Evolutionary conservation across 2,113 vertebrate genomes (phyloP).

Genomic region (Sorex araneus): DNA sequence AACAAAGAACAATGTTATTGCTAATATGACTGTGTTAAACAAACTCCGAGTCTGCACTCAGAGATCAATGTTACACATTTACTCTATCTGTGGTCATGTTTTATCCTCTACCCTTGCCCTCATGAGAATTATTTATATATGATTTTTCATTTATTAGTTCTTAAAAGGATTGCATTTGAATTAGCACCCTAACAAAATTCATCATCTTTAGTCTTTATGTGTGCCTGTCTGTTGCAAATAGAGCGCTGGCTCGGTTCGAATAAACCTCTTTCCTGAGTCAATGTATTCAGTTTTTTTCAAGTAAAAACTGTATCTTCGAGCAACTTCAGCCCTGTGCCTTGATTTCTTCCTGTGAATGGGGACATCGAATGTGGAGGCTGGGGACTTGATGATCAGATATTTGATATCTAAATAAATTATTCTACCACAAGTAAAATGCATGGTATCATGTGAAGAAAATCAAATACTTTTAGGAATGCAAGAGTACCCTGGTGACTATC

Average conservation of each 20-base stretch:
- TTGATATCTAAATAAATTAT: conserved; percentile 55
- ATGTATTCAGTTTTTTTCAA: background rate
- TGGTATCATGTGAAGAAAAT: conserved; percentile 42
- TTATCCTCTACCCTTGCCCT: background rate
- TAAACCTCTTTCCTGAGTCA: background rate
- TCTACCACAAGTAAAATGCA: conserved; percentile 26
- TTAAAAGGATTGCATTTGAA: too few species aligned
- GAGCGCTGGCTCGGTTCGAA: background rate
- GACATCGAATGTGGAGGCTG: background rate
- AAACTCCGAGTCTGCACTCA: fast-evolving
- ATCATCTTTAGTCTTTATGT: background rate
- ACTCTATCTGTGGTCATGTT: background rate
- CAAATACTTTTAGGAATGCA: background rate
- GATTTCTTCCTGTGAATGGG: background rate
- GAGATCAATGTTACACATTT: background rate
- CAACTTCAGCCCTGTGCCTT: background rate
- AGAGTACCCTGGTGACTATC: conserved; percentile 47
- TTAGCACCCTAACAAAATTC: background rate
- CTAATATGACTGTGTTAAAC: background rate
- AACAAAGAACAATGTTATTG: background rate
- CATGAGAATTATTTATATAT: background rate
- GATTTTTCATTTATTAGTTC: too few species aligned
- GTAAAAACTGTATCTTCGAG: background rate
- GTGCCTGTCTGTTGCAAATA: background rate
- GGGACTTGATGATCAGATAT: background rate